Evolutionary conservation across 2,888 invertebrate species (phyloP).

Genomic region (Ophioninae sp.): DNA sequence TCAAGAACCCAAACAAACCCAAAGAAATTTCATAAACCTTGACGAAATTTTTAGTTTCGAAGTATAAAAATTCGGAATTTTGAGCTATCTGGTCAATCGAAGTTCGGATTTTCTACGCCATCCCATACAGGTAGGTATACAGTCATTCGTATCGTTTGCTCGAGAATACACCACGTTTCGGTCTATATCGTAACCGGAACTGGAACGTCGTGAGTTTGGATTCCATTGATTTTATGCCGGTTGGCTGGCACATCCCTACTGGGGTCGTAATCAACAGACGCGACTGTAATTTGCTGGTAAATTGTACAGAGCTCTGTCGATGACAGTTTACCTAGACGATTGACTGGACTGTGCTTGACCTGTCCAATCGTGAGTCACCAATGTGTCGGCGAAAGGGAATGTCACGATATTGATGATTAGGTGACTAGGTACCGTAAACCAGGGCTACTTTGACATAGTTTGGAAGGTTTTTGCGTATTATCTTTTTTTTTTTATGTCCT

Average conservation of each 20-base stretch:
- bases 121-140: too few relatives aligned
- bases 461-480: too few relatives aligned
- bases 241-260: neutral
- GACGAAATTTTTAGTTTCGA: too few relatives aligned
- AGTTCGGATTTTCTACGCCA: too few relatives aligned
- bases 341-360: neutral
- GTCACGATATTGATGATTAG: too few relatives aligned
- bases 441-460: too few relatives aligned
- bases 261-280: constrained; percentile 29
- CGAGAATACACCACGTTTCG: too few relatives aligned
- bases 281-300: constrained; percentile 17
- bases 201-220: neutral
- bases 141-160: neutral
- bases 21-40: too few relatives aligned
- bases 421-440: neutral
- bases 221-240: constrained; percentile 12
- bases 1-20: too few relatives aligned
- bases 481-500: too few relatives aligned
- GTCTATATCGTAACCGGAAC: neutral
- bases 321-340: constrained; percentile 9
- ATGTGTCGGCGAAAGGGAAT: neutral
- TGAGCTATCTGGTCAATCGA: too few relatives aligned
- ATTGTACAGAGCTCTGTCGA: constrained; percentile 34
- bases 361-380: neutral
- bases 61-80: too few relatives aligned